Conservation (phyloP, 2,797 vertebrate species). For the Neoniphon sammara region DNA sequence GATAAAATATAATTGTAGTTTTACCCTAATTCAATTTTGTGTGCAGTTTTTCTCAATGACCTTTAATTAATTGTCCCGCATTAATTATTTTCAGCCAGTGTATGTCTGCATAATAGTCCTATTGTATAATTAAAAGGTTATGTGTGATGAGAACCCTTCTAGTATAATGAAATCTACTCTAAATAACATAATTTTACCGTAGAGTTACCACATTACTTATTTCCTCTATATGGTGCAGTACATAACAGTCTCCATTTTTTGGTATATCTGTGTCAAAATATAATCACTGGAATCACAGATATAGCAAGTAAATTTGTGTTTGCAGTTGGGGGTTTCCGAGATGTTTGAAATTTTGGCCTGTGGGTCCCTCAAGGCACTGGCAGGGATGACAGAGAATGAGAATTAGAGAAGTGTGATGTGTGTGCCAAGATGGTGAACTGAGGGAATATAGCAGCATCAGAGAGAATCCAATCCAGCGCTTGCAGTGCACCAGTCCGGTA, state of each 20-base stretch:
- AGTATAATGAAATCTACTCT: slow-evolving; percentile 31
- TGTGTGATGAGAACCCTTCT: slow-evolving; percentile 50
- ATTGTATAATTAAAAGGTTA: slow-evolving; percentile 52
- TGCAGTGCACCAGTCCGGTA: slow-evolving; percentile 48
- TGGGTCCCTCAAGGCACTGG: slow-evolving; percentile 3
- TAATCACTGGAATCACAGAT: slow-evolving; percentile 33
- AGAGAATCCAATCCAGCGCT: slow-evolving; percentile 55
- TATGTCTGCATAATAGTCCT: slow-evolving; percentile 38
- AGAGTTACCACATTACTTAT: slow-evolving; percentile 8
- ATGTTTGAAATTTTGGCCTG: slow-evolving; percentile 52
- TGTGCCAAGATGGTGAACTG: slow-evolving; percentile 62
- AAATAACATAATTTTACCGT: slow-evolving; percentile 33
- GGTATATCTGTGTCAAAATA: slow-evolving; percentile 36
- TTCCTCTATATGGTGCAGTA: slow-evolving; percentile 6
- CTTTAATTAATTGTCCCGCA: slow-evolving; percentile 54
- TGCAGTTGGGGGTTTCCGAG: slow-evolving; percentile 46
- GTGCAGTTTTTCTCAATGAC: slow-evolving; percentile 50
- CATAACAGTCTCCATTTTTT: slow-evolving; percentile 18
- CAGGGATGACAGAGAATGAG: slow-evolving; percentile 58
- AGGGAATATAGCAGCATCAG: slow-evolving; percentile 66
- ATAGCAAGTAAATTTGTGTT: slow-evolving; percentile 49
- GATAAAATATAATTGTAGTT: slow-evolving; percentile 52
- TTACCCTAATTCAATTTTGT: slow-evolving; percentile 56
- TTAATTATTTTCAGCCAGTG: slow-evolving; percentile 47
- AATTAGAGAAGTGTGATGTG: slow-evolving; percentile 61